phyloP scores from a whole-genome alignment of 2,888 invertebrate species.

The Heteropelma amictum region DNA sequence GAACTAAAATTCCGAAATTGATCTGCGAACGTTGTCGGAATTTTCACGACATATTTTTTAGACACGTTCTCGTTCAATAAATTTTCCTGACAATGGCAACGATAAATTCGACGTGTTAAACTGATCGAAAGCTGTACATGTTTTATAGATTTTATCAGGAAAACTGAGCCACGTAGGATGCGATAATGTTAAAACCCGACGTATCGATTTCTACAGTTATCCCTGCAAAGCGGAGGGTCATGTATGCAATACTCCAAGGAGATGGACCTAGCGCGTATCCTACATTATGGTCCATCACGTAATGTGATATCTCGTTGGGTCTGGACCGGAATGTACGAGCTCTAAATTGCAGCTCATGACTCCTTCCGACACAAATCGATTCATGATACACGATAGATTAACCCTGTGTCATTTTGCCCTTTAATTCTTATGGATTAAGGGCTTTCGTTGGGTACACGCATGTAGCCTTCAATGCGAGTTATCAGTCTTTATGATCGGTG shows the following conservation, averaged over 20 bases:
- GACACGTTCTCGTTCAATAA: too few species aligned
- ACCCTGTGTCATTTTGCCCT: constrained; percentile 6
- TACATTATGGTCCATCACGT: constrained; percentile 16
- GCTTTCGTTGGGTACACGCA: not conserved
- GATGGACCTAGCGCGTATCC: constrained; percentile 12
- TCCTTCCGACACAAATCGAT: not conserved
- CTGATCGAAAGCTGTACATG: too few species aligned
- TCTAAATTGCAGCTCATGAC: constrained; percentile 9
- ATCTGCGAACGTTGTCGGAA: too few species aligned
- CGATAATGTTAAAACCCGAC: constrained; percentile 8
- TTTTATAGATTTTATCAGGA: too few species aligned
- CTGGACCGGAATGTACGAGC: constrained; percentile 10
- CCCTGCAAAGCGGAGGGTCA: too few species aligned
- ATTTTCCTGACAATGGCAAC: too few species aligned
- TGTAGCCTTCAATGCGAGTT: not conserved
- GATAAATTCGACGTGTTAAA: too few species aligned
- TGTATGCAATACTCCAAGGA: too few species aligned
- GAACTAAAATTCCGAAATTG: too few species aligned
- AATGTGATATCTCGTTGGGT: constrained; percentile 12
- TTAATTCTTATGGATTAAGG: not conserved
- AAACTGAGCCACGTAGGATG: constrained; percentile 25
- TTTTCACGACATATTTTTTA: too few species aligned
- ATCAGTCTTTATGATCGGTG: not conserved
- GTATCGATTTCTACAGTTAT: not conserved
- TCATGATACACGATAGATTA: not conserved